Evolutionary conservation across 2,797 vertebrate genomes (phyloP).

Genomic region (Catamblyrhynchus diadema): DNA sequence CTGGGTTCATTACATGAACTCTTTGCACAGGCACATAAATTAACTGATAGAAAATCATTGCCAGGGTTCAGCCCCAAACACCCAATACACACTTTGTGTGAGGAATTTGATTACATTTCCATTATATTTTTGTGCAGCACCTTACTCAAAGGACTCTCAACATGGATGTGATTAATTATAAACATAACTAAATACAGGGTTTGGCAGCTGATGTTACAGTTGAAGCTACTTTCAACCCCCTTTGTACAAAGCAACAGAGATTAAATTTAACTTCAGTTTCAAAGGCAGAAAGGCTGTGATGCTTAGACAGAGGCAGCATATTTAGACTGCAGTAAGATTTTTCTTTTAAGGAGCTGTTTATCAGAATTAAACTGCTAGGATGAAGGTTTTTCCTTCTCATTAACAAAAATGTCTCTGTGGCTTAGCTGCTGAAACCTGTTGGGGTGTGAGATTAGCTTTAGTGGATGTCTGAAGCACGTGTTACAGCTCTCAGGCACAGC

Average conservation of each 20-base stretch:
- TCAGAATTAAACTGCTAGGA: not conserved
- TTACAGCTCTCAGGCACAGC: conserved; percentile 20
- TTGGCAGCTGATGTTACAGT: not conserved
- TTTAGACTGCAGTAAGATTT: not conserved
- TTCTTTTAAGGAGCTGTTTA: not conserved
- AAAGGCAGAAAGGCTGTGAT: not conserved
- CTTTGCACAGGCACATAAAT: not conserved
- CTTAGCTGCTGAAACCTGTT: not conserved
- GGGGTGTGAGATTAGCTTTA: conserved; percentile 5
- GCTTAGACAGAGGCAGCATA: not conserved
- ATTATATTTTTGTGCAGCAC: not conserved
- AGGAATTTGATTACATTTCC: not conserved
- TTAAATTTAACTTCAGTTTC: not conserved
- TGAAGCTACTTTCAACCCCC: not conserved
- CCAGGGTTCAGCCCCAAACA: not conserved
- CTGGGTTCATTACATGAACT: not conserved
- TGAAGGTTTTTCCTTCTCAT: not conserved
- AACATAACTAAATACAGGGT: not conserved
- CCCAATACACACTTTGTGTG: not conserved
- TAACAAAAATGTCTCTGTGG: not conserved
- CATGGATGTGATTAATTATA: not conserved
- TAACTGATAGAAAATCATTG: not conserved
- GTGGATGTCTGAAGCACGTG: not conserved
- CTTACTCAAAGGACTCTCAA: not conserved
- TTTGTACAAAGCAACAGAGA: not conserved